phyloP scores from a whole-genome alignment of 2,888 invertebrate species.

The Schizotus pectinicornis region DNA sequence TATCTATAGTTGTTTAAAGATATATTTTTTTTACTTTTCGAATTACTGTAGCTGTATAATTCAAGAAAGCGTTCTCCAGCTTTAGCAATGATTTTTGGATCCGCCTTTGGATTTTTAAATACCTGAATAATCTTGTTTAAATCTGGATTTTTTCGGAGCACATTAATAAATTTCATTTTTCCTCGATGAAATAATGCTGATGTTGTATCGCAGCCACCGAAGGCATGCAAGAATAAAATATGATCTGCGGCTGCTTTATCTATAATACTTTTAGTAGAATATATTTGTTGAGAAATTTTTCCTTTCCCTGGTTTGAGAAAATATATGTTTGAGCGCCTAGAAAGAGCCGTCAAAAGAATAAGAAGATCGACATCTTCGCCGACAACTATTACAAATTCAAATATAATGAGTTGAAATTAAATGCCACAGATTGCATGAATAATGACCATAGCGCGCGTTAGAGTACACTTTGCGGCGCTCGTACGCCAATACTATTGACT shows the following conservation, averaged over 20 bases:
- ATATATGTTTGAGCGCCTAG: slow-evolving; percentile 20
- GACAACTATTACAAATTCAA: slow-evolving; percentile 29
- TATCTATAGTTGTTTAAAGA: slow-evolving; percentile 30
- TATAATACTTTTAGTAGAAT: too few relatives aligned
- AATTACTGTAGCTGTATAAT: too few relatives aligned
- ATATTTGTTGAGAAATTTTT: too few relatives aligned
- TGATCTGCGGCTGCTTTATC: slow-evolving; percentile 35
- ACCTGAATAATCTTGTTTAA: slow-evolving; percentile 31
- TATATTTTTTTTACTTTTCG: slow-evolving; percentile 20
- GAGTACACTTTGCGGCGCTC: slow-evolving; percentile 1
- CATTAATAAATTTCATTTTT: slow-evolving; percentile 36
- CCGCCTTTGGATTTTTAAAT: too few relatives aligned
- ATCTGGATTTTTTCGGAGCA: slow-evolving; percentile 32
- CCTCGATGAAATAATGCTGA: slow-evolving; percentile 40
- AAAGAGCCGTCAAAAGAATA: slow-evolving; percentile 27
- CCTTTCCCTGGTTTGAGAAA: slow-evolving; percentile 32
- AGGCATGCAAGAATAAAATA: slow-evolving; percentile 40
- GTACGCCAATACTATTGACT: too few relatives aligned
- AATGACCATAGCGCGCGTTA: background rate
- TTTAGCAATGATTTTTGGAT: too few relatives aligned
- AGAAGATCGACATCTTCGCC: slow-evolving; percentile 32
- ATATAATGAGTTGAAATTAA: too few relatives aligned
- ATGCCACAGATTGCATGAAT: too few relatives aligned
- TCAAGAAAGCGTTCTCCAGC: too few relatives aligned
- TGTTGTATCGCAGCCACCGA: slow-evolving; percentile 41